These are phyloP conservation scores for Tor tambroides DNA, from an alignment of 2,113 vertebrate species.

Conservation along the genomic window DNA sequence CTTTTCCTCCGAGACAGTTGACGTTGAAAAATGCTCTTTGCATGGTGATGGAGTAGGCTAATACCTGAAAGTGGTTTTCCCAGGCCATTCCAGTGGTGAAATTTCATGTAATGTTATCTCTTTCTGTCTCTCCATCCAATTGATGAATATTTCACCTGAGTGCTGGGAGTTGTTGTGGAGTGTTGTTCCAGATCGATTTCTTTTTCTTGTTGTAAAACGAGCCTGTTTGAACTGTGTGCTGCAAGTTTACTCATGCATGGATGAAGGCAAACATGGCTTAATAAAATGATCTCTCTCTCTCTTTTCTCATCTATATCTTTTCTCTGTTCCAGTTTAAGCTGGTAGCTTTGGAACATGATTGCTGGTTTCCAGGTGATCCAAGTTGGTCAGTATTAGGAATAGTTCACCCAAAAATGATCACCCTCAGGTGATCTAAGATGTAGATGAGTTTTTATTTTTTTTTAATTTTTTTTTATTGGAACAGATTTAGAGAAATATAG, in stretches of 20 bases:
- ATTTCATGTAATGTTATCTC: neutral
- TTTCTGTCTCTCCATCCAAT: neutral
- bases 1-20: neutral
- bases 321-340: neutral
- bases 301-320: neutral
- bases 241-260: neutral
- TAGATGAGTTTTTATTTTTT: too few relatives aligned
- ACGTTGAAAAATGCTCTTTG: conserved; percentile 11
- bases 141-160: neutral
- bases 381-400: neutral
- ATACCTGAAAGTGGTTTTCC: neutral
- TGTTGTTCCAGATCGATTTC: conserved; percentile 11
- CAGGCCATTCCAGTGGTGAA: neutral
- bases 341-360: neutral
- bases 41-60: neutral
- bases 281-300: conserved; percentile 23
- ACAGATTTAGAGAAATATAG: too few relatives aligned
- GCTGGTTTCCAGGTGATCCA: neutral
- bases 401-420: too few relatives aligned
- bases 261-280: conserved; percentile 22
- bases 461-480: too few relatives aligned
- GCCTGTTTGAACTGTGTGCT: neutral
- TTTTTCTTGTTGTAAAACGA: conserved; percentile 22
- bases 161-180: conserved; percentile 16
- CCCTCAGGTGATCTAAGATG: too few relatives aligned